phyloP scores from a whole-genome alignment of 1,140 invertebrate genomes.

The Caerostris darwini region DNA sequence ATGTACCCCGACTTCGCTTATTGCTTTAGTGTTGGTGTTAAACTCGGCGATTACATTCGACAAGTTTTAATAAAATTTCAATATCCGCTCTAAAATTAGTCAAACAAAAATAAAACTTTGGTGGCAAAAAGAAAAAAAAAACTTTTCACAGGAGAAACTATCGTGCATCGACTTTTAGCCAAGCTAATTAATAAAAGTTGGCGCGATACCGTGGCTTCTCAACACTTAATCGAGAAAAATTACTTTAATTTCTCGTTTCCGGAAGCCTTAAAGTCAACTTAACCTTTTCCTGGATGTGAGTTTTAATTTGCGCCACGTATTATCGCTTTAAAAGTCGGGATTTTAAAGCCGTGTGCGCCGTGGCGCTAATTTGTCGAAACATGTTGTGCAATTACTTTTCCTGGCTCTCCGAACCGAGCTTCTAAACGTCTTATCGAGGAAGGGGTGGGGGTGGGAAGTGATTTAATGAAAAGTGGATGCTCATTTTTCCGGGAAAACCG shows the following conservation, averaged over 20 bases:
- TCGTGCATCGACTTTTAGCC: slow-evolving; percentile 21
- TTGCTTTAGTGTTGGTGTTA: not conserved
- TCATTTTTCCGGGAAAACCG: not conserved
- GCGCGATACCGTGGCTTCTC: not conserved
- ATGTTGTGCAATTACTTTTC: not conserved
- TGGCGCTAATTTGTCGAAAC: not conserved
- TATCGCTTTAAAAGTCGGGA: slow-evolving; percentile 16
- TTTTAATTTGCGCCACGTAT: slow-evolving; percentile 16
- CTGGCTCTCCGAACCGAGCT: not conserved
- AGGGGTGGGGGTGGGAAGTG: not conserved
- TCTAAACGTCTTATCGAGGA: not conserved
- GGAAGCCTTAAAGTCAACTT: slow-evolving; percentile 22
- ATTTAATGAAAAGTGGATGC: slow-evolving; percentile 9
- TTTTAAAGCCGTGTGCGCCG: not conserved
- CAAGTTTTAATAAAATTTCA: slow-evolving; percentile 36
- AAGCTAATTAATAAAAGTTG: slow-evolving; percentile 9
- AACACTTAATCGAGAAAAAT: slow-evolving; percentile 32
- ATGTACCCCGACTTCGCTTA: not conserved
- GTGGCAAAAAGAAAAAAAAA: not conserved
- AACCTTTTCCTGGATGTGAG: slow-evolving; percentile 13
- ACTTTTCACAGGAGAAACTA: not conserved
- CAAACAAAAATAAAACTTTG: not conserved
- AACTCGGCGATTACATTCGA: not conserved
- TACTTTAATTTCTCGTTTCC: slow-evolving; percentile 10
- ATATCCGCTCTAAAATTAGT: not conserved